Evolutionary conservation across 1,140 invertebrate genomes (phyloP).

Genomic region (Sitodiplosis mosellana): DNA sequence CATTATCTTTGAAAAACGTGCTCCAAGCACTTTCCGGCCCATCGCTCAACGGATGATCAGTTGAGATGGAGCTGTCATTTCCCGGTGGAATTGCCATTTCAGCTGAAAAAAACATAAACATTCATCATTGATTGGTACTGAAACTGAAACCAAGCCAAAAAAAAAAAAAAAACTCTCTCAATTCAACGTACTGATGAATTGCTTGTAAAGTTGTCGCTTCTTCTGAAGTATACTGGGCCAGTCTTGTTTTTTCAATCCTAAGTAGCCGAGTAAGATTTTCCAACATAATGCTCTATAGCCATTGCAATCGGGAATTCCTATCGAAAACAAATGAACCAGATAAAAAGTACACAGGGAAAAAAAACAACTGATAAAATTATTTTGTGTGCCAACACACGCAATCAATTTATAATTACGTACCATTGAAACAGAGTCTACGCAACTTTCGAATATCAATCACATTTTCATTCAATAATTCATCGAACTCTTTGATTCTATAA

Average conservation of each 20-base stretch:
- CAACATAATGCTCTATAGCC: constrained; percentile 58
- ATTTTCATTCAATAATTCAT: constrained; percentile 43
- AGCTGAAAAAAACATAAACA: constrained; percentile 28
- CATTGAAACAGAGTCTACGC: constrained; percentile 54
- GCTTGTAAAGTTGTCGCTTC: constrained; percentile 58
- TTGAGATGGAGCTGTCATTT: constrained; percentile 33
- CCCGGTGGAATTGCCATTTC: constrained; percentile 68
- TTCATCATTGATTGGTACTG: background rate
- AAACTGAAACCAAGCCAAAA: too few species aligned
- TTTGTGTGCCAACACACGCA: constrained; percentile 4
- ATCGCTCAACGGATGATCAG: constrained; percentile 81
- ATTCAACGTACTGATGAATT: constrained; percentile 53
- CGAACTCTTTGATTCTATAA: constrained; percentile 52
- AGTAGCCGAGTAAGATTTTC: constrained; percentile 67
- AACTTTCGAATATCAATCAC: constrained; percentile 45
- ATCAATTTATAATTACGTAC: constrained; percentile 34
- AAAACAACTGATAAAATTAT: background rate
- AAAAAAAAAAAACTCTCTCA: background rate
- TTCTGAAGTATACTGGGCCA: constrained; percentile 45
- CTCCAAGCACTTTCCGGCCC: constrained; percentile 90
- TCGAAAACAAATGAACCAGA: constrained; percentile 10
- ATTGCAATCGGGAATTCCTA: constrained; percentile 67
- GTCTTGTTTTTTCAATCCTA: constrained; percentile 41
- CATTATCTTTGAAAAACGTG: constrained; percentile 83
- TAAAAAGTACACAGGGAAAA: too few species aligned